Evolutionary conservation across 1,140 invertebrate genomes (phyloP).

Genomic region (Anoplolepis gracilipes): DNA sequence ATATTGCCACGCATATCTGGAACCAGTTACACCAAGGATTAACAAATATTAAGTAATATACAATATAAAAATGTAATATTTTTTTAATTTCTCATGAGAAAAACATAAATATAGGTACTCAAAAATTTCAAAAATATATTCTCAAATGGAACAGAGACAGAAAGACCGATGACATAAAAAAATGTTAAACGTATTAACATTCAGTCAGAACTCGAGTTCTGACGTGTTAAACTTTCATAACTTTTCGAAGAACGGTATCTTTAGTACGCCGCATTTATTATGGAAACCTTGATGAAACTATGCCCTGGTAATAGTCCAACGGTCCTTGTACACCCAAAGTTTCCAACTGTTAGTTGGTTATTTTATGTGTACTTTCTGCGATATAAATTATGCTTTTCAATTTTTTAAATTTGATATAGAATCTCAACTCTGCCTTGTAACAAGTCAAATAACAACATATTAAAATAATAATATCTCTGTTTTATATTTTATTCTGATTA

Average conservation of each 20-base stretch:
- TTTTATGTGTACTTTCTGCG: not conserved
- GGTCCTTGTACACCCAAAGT: conserved; percentile 58
- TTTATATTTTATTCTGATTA: not conserved
- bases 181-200: conserved; percentile 53
- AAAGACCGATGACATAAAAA: conserved; percentile 14
- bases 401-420: conserved; percentile 17
- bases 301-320: conserved; percentile 57
- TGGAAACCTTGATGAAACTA: conserved; percentile 74
- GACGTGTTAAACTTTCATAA: conserved; percentile 79
- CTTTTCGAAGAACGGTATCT: conserved; percentile 70
- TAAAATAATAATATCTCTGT: conserved; percentile 8
- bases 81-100: not conserved
- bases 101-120: not conserved
- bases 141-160: not conserved
- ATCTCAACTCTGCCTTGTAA: conserved; percentile 28
- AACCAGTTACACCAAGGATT: not conserved
- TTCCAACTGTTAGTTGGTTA: conserved; percentile 42
- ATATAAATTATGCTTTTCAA: conserved; percentile 69
- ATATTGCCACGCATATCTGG: not conserved
- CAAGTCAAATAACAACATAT: conserved; percentile 6
- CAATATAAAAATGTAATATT: not conserved
- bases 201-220: conserved; percentile 61
- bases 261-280: conserved; percentile 71
- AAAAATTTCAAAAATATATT: not conserved
- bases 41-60: not conserved